Evolutionary conservation across 2,888 invertebrate species (phyloP).

Genomic region (Drosophila paramelanica): DNA sequence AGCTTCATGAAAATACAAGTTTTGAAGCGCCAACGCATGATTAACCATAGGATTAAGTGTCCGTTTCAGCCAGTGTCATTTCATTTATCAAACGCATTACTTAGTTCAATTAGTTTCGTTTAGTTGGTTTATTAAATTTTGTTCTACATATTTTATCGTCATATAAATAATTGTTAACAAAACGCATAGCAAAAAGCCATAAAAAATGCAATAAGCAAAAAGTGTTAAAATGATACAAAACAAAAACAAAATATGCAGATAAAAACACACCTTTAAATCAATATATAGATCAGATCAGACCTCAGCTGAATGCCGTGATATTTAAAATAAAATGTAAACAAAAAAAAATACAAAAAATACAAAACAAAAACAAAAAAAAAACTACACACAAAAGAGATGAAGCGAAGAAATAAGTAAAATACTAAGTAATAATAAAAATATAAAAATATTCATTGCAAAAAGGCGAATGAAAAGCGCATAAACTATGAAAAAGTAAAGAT

Average conservation of each 20-base stretch:
- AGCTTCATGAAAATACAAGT: background rate
- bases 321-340: constrained; percentile 77
- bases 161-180: constrained; percentile 25
- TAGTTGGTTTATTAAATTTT: constrained; percentile 11
- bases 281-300: constrained; percentile 78
- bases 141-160: constrained; percentile 6
- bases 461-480: constrained; percentile 30
- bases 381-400: constrained; percentile 4
- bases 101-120: constrained; percentile 45
- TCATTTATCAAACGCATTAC: constrained; percentile 16
- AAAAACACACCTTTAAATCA: constrained; percentile 47
- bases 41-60: constrained; percentile 26
- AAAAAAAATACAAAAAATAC: constrained; percentile 20
- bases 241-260: constrained; percentile 24
- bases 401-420: constrained; percentile 14
- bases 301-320: constrained; percentile 85
- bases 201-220: constrained; percentile 37
- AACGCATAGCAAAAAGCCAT: constrained; percentile 45
- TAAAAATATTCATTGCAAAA: constrained; percentile 21
- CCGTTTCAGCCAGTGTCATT: constrained; percentile 35
- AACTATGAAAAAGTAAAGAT: constrained; percentile 34
- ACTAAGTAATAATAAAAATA: constrained; percentile 19
- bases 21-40: background rate
- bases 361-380: constrained; percentile 6
- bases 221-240: constrained; percentile 29